These are phyloP conservation scores for Ophioderma brevispina DNA, from an alignment of 35 echinoderm and acorn worm species.

Conservation along the genomic window DNA sequence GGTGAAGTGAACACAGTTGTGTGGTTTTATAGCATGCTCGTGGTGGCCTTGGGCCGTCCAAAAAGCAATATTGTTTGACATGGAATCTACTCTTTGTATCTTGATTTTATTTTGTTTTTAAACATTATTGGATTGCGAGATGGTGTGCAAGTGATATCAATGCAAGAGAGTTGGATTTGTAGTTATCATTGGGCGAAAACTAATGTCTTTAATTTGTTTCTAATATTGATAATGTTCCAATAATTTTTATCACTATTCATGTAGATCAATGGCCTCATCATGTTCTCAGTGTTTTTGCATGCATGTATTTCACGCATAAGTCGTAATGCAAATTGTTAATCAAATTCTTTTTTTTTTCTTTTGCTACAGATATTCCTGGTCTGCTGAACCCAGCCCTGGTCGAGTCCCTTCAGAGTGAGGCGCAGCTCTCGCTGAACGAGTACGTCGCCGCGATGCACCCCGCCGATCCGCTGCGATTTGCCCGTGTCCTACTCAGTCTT, in stretches of 20 bases:
- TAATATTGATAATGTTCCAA: no score
- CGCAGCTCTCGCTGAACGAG: conserved; percentile 86
- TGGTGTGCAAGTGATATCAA: no score
- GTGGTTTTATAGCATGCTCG: not conserved
- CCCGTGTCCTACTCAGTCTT: conserved; percentile 92
- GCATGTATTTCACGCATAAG: no score
- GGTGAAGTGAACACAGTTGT: not conserved
- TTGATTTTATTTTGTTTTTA: not conserved
- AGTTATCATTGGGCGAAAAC: no score
- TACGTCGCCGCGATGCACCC: conserved; percentile 95
- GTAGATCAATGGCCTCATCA: no score
- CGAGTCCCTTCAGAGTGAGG: conserved; percentile 87
- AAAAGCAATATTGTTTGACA: conserved; percentile 11
- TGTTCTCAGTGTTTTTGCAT: no score
- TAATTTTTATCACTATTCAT: no score
- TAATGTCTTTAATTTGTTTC: no score
- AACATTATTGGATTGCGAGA: no score
- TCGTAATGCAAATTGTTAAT: no score
- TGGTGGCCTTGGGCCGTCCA: not conserved
- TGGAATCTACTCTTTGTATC: not conserved
- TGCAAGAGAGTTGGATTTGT: no score
- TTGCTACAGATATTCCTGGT: conserved; percentile 81
- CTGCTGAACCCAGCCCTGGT: conserved; percentile 78
- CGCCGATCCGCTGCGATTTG: conserved; percentile 89
- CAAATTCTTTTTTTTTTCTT: conserved; percentile 21